Base-by-base conservation (phyloP, 2,113 vertebrate genomes). In the Chaetodon auriga region DNA sequence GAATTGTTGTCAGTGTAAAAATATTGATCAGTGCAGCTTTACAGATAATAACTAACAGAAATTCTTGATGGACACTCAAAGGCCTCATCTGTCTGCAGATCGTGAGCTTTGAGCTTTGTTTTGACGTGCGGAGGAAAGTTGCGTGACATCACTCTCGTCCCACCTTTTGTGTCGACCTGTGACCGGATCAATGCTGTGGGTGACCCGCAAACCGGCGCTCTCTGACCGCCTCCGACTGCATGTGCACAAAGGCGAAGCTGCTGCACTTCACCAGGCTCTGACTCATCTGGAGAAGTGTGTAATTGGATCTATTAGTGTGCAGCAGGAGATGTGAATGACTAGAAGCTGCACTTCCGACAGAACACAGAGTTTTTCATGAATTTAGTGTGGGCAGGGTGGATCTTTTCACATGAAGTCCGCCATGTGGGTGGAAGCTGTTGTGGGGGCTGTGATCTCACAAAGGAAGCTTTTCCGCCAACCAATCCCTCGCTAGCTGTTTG, bases 391-490 rank as follows among this genome's bases (percentile, higher is more conserved):
- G 78, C 51, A 49, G 75, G 68, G 62, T 63, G 83, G 77, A 62
- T 85, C 72, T 73, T 43, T 41, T 80, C 54, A 77, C 86, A 71
- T 86, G 41, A 87, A 61, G 82, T 75, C 84, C 38, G 35, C 62
- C 83, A 80, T 92, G 92, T 89, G 85, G 81, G 78, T 75, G 89
- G 88, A 88, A 84, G 90, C 89, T 94, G 93, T 94, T 94, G 93
- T 92, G 90, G 88, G 92, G 93, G 92, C 90, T 89, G 90, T 95
- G 95, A 94, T 82, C 93, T 95, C 94, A 95, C 80, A 82, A 93
- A 92, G 93, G 94, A 95, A 95, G 92, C 92, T 95, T 96, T 95
- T 81, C 83, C n/a, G 68, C 72, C 87, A 90, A 78, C 94, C 91
- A 94, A 95, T 94, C 89, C 81, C 78, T 75, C 25, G 1, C 75